A percentile compares a stretch with the other conserved stretches of the same genome.
Evolutionary conservation across 1,140 invertebrate genomes (phyloP).

Genomic region (Pentalonia nigronervosa): DNA sequence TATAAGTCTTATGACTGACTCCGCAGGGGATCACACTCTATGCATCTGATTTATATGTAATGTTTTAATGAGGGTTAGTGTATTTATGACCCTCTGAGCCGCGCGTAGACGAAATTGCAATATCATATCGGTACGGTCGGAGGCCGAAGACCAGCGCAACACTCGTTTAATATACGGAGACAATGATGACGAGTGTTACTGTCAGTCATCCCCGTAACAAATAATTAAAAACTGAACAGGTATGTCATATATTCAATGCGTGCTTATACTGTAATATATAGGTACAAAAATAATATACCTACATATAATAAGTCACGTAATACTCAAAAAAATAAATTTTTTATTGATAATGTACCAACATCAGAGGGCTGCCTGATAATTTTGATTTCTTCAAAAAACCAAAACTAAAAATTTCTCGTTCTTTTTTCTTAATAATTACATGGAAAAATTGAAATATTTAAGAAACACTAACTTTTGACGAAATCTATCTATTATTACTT

Average conservation of each 20-base stretch:
- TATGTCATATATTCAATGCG: not conserved
- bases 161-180: not conserved
- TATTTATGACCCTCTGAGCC: conserved; percentile 30
- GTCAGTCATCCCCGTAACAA: conserved; percentile 20
- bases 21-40: conserved; percentile 44
- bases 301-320: not conserved
- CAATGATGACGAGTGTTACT: not conserved
- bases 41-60: not conserved
- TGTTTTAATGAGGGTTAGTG: conserved; percentile 30
- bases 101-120: not conserved
- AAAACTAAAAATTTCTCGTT: too few species aligned
- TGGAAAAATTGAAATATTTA: too few species aligned
- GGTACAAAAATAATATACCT: not conserved
- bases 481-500: too few species aligned
- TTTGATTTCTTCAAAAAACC: not conserved
- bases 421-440: too few species aligned
- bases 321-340: not conserved
- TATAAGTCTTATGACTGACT: conserved; percentile 29
- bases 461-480: too few species aligned
- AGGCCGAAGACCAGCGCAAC: conserved; percentile 5
- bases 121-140: not conserved
- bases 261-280: not conserved
- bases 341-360: too few species aligned
- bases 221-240: conserved; percentile 22
- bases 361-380: not conserved